Evolutionary conservation across 92 coral and sea anemone genomes (phyloP), one percentile per base, ranked within the genome.

Genomic region (Phenganax subtilis): DNA sequence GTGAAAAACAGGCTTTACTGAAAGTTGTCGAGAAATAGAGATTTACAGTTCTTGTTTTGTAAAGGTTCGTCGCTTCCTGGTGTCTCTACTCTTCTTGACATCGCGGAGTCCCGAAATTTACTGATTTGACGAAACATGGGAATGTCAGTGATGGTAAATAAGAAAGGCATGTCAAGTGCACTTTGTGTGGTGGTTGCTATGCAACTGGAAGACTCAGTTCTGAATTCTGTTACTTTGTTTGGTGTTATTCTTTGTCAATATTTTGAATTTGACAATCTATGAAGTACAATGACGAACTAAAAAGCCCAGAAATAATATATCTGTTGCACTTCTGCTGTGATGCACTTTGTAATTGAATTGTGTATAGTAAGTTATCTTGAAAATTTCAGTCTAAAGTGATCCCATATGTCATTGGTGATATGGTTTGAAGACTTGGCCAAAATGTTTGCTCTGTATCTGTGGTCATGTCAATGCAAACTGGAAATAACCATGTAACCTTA

Each of bases 51-150:
- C 16, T 25, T 59, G 65, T 17, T 76, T 59, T 57, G 9, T 27
- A 0, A 28, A 76, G 81, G 81, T 11, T 76, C 81, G 12, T 52
- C 81, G 3, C 81, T 76, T 76, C 81, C 81, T 76, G 81, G 81
- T 20, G 81, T 29, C 30, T 76, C 81, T 14, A 30, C 0, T 31
- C 70, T 76, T 10, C 20, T 76, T 11, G 56, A 76, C 4, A 58
- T 76, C 66, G 81, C 81, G 0, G 16, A 31, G 55, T 58, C 81
- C 8, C 81, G 47, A 52, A 76, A 60, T 59, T 57, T 76, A 51
- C 54, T 76, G 71, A 55, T 58, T 52, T 76, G 54, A 52, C 54
- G 9, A 28, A 73, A 12, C 67, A 61, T 61, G 25, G 53, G 16
- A 37, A 30, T 53, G 52, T 30, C 17, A 68, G 37, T 30, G 53